phyloP scores from a whole-genome alignment of 2,797 vertebrate genomes.

The Rhinatrema bivittatum region DNA sequence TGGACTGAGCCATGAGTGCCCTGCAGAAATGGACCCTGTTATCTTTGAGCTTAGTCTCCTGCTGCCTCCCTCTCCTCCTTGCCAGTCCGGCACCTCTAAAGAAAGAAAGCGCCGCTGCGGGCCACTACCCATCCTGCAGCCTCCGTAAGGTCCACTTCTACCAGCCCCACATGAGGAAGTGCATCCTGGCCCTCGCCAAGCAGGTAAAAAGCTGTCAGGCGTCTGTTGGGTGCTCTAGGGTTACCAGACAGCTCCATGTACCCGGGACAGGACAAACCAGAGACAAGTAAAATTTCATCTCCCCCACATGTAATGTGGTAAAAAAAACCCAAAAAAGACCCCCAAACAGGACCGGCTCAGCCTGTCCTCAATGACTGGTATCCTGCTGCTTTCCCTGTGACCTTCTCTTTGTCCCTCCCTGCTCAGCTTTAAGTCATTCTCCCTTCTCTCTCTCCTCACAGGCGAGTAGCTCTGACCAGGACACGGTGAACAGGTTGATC shows the following conservation, averaged over 20 bases:
- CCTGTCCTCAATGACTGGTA: too few species aligned
- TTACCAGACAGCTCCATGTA: too few species aligned
- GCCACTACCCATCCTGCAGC: slow-evolving; percentile 20
- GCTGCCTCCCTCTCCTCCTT: slow-evolving; percentile 34
- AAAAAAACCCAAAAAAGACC: too few species aligned
- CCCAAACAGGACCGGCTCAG: too few species aligned
- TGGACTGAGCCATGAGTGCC: slow-evolving; percentile 40
- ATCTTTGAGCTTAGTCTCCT: slow-evolving; percentile 23
- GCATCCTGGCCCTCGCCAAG: slow-evolving; percentile 42
- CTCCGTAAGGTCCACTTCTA: slow-evolving; percentile 31
- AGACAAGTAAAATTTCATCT: too few species aligned
- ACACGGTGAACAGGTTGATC: slow-evolving; percentile 61
- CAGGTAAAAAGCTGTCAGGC: slow-evolving; percentile 42
- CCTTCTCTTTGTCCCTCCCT: background rate
- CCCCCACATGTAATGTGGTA: too few species aligned
- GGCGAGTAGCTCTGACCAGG: slow-evolving; percentile 55
- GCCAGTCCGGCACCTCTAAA: slow-evolving; percentile 16
- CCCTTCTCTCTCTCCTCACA: slow-evolving; percentile 19
- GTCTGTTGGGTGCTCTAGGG: fast-evolving
- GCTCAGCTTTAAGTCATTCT: background rate
- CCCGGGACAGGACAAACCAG: too few species aligned
- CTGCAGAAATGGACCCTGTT: slow-evolving; percentile 12
- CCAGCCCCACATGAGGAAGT: slow-evolving; percentile 35
- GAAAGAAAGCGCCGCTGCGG: background rate
- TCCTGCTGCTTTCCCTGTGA: background rate